Evolutionary conservation across 2,113 vertebrate genomes (phyloP).

Genomic region (Sminthopsis crassicaudata): DNA sequence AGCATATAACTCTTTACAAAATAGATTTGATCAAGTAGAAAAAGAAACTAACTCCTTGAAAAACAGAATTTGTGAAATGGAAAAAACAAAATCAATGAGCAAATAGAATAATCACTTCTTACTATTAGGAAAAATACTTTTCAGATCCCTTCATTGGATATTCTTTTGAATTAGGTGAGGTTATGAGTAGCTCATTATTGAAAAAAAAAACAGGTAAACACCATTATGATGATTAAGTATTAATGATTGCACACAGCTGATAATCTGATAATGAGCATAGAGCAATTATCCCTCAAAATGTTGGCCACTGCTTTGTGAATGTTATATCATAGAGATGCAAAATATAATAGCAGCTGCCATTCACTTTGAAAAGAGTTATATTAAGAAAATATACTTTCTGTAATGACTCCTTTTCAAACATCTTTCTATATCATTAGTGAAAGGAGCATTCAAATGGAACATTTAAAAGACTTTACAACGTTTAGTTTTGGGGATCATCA

Average conservation of each 20-base stretch:
- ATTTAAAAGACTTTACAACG: background rate
- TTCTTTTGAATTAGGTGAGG: background rate
- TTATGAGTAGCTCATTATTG: background rate
- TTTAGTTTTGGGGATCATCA: background rate
- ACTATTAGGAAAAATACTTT: constrained; percentile 10
- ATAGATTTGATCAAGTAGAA: too few species aligned
- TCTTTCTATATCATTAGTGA: constrained; percentile 4
- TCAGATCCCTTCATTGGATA: background rate
- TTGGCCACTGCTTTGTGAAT: background rate
- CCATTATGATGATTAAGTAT: background rate
- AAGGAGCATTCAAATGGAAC: background rate
- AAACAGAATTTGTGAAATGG: too few species aligned
- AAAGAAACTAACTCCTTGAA: too few species aligned
- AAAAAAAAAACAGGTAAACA: constrained; percentile 41
- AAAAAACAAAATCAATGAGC: too few species aligned
- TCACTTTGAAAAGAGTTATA: background rate
- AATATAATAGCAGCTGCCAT: background rate
- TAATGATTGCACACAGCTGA: constrained; percentile 27
- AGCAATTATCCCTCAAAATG: background rate
- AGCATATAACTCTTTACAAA: too few species aligned
- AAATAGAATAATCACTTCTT: background rate
- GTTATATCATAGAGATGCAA: constrained; percentile 7
- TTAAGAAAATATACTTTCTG: background rate
- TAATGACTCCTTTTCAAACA: background rate
- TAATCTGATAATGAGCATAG: constrained; percentile 53